Conservation (phyloP, 2,888 invertebrate genomes). For the Nezara viridula region DNA sequence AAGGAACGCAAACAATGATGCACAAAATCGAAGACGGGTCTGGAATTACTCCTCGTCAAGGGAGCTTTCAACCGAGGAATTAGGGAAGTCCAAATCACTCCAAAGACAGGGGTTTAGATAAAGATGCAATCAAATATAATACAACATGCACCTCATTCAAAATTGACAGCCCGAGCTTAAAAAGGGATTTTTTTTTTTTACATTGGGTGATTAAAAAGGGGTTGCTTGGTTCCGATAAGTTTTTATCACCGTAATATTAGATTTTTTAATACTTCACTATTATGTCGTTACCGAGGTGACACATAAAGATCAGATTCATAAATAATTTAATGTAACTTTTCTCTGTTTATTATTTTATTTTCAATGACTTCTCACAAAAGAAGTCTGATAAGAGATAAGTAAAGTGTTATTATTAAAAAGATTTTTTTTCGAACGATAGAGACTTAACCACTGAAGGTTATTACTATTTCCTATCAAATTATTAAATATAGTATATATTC, state of each 20-base stretch:
- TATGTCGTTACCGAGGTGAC: neutral
- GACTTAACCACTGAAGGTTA: too few relatives aligned
- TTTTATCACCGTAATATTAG: too few relatives aligned
- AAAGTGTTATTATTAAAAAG: too few relatives aligned
- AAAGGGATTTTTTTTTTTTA: neutral
- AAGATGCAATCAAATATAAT: neutral
- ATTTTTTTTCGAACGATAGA: too few relatives aligned
- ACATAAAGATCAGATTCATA: too few relatives aligned
- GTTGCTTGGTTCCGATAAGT: neutral
- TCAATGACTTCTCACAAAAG: too few relatives aligned
- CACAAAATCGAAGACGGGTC: neutral
- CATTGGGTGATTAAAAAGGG: neutral
- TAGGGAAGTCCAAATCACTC: neutral
- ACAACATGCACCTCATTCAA: slow-evolving; percentile 7
- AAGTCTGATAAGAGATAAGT: too few relatives aligned
- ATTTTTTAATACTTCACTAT: too few relatives aligned
- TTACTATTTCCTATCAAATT: too few relatives aligned
- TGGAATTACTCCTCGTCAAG: neutral
- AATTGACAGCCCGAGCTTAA: neutral
- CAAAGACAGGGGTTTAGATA: neutral
- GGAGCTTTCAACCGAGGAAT: neutral
- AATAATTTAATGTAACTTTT: too few relatives aligned
- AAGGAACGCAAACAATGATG: neutral
- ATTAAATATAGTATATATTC: too few relatives aligned
- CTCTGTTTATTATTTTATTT: too few relatives aligned